Base-by-base conservation (phyloP, 2,888 invertebrate genomes). In the Apamea anceps region DNA sequence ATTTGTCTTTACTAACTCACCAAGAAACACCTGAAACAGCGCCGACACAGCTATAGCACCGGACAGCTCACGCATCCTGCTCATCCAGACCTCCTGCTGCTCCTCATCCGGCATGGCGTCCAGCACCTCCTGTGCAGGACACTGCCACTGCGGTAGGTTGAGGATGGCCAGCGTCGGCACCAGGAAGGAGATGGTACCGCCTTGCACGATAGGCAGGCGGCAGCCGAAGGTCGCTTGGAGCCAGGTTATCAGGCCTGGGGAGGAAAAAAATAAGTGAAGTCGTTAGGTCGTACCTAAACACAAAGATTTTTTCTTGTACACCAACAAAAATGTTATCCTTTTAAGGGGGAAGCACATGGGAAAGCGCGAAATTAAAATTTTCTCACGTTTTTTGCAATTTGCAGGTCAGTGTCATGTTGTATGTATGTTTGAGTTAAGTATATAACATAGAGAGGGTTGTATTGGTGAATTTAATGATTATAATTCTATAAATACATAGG, bases 31-130 rank as follows among this genome's bases (percentile, higher is more conserved):
- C 95, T 99, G 98, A 77, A 98, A 98, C 67, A 98, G 88, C 0
- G 98, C 98, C 0, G 98, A 98, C 0, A 98, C 97, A 4, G 98
- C 98, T 28, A 99, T 98, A 3, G 98, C 98, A 0, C 99, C 99
- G 0, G 98, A 98, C 42, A 99, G 95, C 91, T 98, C 98, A 80
- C 98, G 97, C 98, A 98, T 98, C 84, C 98, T 96, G 48, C 96
- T 94, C 92, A 98, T 98, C 98, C 98, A 98, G 21, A 98, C 94
- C 80, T 97, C 97, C 1, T 97, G 96, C 32, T 97, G 96, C 81
- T 97, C 97, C 4, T 95, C 97, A 0, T 92, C 93, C 0, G 96
- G 93, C 97, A 98, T 97, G 65, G 96, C 95, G 0, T 94, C 93
- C 42, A 98, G 91, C 28, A 95, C 93, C 0, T 95, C 97, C 0